Conservation (phyloP, 2,888 invertebrate species). For the Andrena camellia region DNA sequence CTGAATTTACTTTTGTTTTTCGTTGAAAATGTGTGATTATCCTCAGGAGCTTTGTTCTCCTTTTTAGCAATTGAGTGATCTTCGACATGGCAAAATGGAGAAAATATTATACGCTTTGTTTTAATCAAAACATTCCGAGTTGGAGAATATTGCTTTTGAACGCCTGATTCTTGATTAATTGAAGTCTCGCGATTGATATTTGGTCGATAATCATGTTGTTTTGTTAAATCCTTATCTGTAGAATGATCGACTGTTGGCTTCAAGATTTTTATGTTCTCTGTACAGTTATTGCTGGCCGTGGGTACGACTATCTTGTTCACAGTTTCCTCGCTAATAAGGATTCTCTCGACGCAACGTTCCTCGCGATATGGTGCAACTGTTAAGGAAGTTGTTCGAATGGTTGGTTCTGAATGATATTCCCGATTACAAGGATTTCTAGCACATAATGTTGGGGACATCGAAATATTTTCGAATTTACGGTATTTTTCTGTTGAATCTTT, state of each 20-base stretch:
- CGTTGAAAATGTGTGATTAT: neutral
- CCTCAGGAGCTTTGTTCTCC: conserved; percentile 27
- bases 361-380: conserved; percentile 63
- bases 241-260: neutral
- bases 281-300: conserved; percentile 66
- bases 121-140: conserved; percentile 90
- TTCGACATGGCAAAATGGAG: conserved; percentile 87
- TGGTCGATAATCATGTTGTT: neutral
- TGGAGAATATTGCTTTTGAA: conserved; percentile 64
- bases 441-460: neutral
- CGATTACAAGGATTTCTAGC: neutral
- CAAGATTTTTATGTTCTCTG: neutral
- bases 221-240: rapidly evolving
- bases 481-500: neutral
- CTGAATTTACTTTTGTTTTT: conserved; percentile 64
- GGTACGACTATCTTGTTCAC: conserved; percentile 80
- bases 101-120: conserved; percentile 92
- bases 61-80: conserved; percentile 41
- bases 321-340: conserved; percentile 77
- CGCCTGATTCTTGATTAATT: neutral
- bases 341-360: conserved; percentile 73
- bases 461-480: neutral
- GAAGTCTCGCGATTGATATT: neutral
- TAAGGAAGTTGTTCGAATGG: conserved; percentile 53
- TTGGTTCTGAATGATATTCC: conserved; percentile 28